Percentiles rank a stretch among this genome's conserved stretches.
Evolutionary conservation across 2,113 vertebrate species (phyloP).

Genomic region (Peromyscus californicus): DNA sequence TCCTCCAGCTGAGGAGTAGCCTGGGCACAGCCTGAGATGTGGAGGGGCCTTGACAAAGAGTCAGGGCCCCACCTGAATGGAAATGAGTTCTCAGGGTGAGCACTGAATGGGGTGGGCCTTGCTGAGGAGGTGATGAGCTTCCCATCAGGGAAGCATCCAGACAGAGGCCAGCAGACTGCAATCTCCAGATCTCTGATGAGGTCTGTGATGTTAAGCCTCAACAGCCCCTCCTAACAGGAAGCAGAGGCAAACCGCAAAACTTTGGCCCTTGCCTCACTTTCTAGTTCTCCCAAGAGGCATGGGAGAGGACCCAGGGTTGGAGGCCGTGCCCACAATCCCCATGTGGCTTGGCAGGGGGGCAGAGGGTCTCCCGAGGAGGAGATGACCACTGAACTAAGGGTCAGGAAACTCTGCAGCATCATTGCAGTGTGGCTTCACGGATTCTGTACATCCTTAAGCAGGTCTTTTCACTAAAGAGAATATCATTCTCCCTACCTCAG

Average conservation of each 20-base stretch:
- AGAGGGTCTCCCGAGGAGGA: not conserved
- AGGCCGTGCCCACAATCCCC: not conserved
- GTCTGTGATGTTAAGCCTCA: not conserved
- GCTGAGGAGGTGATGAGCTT: not conserved
- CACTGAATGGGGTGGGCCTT: not conserved
- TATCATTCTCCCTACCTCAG: not conserved
- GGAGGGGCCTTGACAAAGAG: not conserved
- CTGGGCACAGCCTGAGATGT: not conserved
- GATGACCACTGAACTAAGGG: not conserved
- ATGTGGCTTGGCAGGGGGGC: not conserved
- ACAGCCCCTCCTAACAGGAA: not conserved
- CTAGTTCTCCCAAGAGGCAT: not conserved
- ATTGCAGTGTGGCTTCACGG: too few species aligned
- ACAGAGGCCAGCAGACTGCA: not conserved
- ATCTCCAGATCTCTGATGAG: not conserved
- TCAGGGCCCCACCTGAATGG: not conserved
- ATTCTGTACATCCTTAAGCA: not conserved
- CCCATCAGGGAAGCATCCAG: not conserved
- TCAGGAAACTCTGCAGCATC: not conserved
- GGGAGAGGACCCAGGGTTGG: not conserved
- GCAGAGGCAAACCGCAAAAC: not conserved
- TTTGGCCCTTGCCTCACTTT: not conserved
- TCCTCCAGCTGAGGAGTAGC: not conserved
- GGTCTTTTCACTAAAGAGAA: not conserved
- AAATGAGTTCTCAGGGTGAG: accelerated